A percentile compares a stretch with the other conserved stretches of the same genome.
phyloP scores from a whole-genome alignment of 2,797 vertebrate species.

The Pseudochromis fuscus region DNA sequence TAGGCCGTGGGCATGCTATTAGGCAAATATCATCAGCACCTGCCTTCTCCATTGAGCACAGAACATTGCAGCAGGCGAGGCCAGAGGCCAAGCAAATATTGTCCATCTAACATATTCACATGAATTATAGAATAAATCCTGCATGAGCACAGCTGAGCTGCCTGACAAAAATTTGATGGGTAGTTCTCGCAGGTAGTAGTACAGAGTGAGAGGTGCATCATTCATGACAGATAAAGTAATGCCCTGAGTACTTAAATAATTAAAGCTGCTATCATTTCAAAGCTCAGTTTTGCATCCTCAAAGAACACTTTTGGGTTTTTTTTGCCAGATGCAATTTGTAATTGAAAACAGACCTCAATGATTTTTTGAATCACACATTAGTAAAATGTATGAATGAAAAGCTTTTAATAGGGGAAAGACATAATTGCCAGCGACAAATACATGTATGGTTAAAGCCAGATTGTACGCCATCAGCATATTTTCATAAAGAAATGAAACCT shows the following conservation, averaged over 20 bases:
- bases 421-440: slow-evolving; percentile 43
- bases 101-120: slow-evolving; percentile 74
- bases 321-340: slow-evolving; percentile 41
- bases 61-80: slow-evolving; percentile 68
- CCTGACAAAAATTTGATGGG: slow-evolving; percentile 73
- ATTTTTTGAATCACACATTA: slow-evolving; percentile 50
- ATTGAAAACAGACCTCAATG: slow-evolving; percentile 54
- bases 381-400: slow-evolving; percentile 47
- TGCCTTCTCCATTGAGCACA: slow-evolving; percentile 64
- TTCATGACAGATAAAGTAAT: slow-evolving; percentile 70
- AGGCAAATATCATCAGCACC: slow-evolving; percentile 75
- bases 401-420: slow-evolving; percentile 54
- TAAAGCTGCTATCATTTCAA: slow-evolving; percentile 54
- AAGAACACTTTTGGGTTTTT: slow-evolving; percentile 19
- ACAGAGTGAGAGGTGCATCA: slow-evolving; percentile 64
- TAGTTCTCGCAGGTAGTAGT: slow-evolving; percentile 59
- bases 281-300: slow-evolving; percentile 34
- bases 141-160: slow-evolving; percentile 65
- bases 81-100: slow-evolving; percentile 81
- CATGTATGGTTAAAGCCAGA: slow-evolving; percentile 28
- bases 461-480: slow-evolving; percentile 49
- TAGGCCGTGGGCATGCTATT: slow-evolving; percentile 70
- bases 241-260: slow-evolving; percentile 71
- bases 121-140: slow-evolving; percentile 80
- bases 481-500: slow-evolving; percentile 56